Percentiles rank a stretch among this genome's conserved stretches.
Conservation (phyloP, 92 coral and sea anemone species). For the Phenganax subtilis region DNA sequence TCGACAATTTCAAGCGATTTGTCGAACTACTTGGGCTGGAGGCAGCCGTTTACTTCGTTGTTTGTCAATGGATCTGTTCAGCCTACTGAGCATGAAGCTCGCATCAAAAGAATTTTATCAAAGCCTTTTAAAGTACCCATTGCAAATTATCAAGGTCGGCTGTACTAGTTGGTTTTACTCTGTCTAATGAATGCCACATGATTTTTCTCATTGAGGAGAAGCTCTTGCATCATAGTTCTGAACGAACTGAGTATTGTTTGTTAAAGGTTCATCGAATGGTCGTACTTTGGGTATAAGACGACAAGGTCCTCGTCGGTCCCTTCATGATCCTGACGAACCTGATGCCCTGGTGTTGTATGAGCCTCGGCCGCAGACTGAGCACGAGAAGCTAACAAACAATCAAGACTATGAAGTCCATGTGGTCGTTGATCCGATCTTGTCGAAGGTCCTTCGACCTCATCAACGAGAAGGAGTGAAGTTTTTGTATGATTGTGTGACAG, state of each 20-base stretch:
- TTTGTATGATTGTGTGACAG: constrained; percentile 94
- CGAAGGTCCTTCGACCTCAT: constrained; percentile 88
- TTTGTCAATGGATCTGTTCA: constrained; percentile 18
- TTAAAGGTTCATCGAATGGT: constrained; percentile 49
- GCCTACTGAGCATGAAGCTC: constrained; percentile 60
- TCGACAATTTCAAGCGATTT: not conserved
- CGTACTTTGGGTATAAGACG: constrained; percentile 83
- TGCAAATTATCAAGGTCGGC: constrained; percentile 74
- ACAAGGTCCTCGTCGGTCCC: constrained; percentile 83
- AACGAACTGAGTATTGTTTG: not conserved
- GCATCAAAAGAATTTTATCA: constrained; percentile 79
- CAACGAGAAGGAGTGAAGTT: constrained; percentile 99
- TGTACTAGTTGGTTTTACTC: constrained; percentile 26
- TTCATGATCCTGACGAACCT: constrained; percentile 92
- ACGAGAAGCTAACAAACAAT: constrained; percentile 66
- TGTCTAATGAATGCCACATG: constrained; percentile 12
- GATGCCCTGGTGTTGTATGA: constrained; percentile 79
- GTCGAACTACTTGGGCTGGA: constrained; percentile 6
- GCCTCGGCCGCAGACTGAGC: constrained; percentile 69
- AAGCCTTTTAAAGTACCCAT: constrained; percentile 96
- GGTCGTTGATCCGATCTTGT: constrained; percentile 88
- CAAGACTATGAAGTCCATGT: constrained; percentile 65
- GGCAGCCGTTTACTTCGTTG: constrained; percentile 34
- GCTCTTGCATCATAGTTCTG: not conserved
- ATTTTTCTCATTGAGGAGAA: constrained; percentile 1